Conservation (phyloP, 2,888 invertebrate species). For the Nemotelus pantherinus region DNA sequence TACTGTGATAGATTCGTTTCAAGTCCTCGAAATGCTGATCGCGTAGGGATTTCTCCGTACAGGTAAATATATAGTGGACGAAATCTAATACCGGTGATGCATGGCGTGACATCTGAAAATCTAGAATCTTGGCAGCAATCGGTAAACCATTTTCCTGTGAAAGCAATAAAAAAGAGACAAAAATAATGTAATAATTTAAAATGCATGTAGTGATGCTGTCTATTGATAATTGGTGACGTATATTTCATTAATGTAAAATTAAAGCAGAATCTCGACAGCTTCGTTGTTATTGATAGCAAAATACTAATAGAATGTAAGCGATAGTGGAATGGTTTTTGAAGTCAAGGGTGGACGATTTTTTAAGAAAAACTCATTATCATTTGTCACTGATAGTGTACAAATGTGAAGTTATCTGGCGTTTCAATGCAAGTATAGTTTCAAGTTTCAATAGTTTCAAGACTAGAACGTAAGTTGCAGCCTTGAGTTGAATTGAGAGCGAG, state of each 20-base stretch:
- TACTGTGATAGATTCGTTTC: constrained; percentile 56
- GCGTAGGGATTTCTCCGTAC: constrained; percentile 58
- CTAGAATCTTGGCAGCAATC: constrained; percentile 57
- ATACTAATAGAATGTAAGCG: no score
- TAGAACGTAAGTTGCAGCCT: no score
- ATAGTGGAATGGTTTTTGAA: not conserved
- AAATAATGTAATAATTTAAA: not conserved
- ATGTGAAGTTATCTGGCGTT: no score
- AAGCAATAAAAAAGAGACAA: not conserved
- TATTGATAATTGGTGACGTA: no score
- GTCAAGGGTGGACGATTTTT: constrained; percentile 37
- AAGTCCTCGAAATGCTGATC: constrained; percentile 57
- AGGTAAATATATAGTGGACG: constrained; percentile 58
- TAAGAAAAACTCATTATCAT: not conserved
- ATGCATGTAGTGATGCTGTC: no score
- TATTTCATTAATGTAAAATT: no score
- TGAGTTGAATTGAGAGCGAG: no score
- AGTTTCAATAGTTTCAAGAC: no score
- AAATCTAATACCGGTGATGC: constrained; percentile 59
- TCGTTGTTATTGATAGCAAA: no score
- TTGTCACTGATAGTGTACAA: constrained; percentile 19
- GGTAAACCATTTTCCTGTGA: constrained; percentile 52
- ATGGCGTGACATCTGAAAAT: constrained; percentile 61
- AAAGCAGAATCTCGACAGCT: no score
- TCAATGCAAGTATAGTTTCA: no score